Evolutionary conservation across 2,888 invertebrate genomes (phyloP).

Genomic region (Caenorhabditis japonica): DNA sequence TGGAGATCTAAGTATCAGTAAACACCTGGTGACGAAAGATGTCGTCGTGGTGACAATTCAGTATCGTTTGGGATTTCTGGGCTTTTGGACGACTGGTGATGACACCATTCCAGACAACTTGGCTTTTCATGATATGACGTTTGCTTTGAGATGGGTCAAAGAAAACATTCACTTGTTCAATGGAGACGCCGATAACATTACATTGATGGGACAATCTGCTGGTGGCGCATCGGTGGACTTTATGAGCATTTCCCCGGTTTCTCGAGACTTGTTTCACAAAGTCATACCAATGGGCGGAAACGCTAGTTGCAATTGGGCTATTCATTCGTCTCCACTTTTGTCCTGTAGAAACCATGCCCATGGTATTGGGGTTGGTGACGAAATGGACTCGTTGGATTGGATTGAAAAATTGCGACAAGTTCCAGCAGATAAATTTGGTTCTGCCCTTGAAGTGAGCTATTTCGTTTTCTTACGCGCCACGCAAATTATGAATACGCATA

Average conservation of each 20-base stretch:
- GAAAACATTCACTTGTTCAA: conserved; percentile 55
- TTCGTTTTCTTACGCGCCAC: no score
- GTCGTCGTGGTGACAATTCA: conserved; percentile 67
- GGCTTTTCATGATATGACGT: conserved; percentile 60
- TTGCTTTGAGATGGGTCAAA: conserved; percentile 62
- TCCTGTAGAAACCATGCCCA: conserved; percentile 29
- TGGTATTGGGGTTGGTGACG: conserved; percentile 38
- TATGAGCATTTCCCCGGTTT: conserved; percentile 58
- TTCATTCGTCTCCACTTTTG: conserved; percentile 25
- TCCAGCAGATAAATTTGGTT: conserved; percentile 52
- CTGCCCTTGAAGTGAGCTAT: conserved; percentile 27
- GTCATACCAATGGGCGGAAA: conserved; percentile 65
- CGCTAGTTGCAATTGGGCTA: conserved; percentile 49
- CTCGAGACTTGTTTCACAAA: conserved; percentile 62
- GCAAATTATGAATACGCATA: no score
- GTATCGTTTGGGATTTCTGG: conserved; percentile 64
- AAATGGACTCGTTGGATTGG: conserved; percentile 37
- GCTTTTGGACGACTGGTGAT: conserved; percentile 65
- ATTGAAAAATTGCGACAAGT: conserved; percentile 52
- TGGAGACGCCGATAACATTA: conserved; percentile 59
- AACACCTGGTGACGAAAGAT: conserved; percentile 59
- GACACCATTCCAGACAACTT: conserved; percentile 57
- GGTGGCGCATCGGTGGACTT: conserved; percentile 62
- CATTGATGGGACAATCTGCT: conserved; percentile 63
- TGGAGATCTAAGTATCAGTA: conserved; percentile 60